Base-by-base conservation (phyloP, 2,797 vertebrate genomes). In the Sciurus vulgaris region DNA sequence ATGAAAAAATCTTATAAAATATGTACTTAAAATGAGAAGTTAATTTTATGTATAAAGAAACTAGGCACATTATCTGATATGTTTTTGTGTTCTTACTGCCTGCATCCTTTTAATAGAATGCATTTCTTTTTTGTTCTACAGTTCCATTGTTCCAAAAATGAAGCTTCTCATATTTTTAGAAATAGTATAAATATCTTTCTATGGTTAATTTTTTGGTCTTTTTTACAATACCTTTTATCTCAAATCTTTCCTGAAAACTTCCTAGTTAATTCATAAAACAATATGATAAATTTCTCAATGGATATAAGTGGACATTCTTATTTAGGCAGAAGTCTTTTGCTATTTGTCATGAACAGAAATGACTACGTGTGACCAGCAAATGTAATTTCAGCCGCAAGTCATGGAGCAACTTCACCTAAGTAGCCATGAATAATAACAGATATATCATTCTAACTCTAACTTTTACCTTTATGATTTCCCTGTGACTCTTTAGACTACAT, bases 361-460 rank as follows among this genome's bases (percentile, higher is more conserved):
- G 24, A 78, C 24, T 93, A 17, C 35, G 73, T 73, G 8, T 86
- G 26, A 81, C 10, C 61, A 17, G 5, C 4, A 78, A 87, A 81
- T 11, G 7, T 77, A 76, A 81, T 82, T 95, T 90, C 38, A 93
- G 30, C 17, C 69, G 82, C 11, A 77, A 78, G 2, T 14, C n/a
- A 49, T 85, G 38, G 51, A 18, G 4, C 41, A 79, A 67, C 12
- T 77, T 92, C 33, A 77, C 28, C 10, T 86, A 56, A 67, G 63
- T 78, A 73, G 38, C 13, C 18, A 79, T 76, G 35, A 89, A 8
- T 74, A 76, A 69, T 67, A 73, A 63, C 7, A 63, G 10, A 72
- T 54, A 22, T 33, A 28, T 54, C 67, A 76, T 85, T 95, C 94
- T 88, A 74, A 92, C n/a, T 72, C 87, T 74, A 92, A 65, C 4